These are phyloP conservation scores for Megamerina dolium DNA, from an alignment of 2,888 invertebrate species.

Conservation along the genomic window DNA sequence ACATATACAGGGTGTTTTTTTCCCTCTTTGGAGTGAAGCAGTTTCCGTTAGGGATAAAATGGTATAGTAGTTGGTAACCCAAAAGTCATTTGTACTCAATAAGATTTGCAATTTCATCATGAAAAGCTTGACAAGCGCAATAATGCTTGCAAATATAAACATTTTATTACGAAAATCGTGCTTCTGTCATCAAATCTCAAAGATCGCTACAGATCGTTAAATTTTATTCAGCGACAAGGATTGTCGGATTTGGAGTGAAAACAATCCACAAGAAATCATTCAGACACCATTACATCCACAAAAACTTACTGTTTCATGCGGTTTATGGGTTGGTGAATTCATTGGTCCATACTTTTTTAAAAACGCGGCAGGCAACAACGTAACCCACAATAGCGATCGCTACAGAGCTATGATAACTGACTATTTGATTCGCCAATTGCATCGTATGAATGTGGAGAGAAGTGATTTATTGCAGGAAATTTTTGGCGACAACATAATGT, in stretches of 20 bases:
- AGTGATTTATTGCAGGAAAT: not conserved
- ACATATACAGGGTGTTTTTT: too few relatives aligned
- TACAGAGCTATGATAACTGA: constrained; percentile 10
- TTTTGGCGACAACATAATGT: not conserved
- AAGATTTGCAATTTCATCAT: too few relatives aligned
- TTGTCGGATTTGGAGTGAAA: constrained; percentile 13
- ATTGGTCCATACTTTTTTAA: constrained; percentile 10
- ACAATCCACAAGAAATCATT: constrained; percentile 12
- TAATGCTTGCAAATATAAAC: too few relatives aligned
- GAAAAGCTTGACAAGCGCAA: too few relatives aligned
- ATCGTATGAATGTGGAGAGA: constrained; percentile 2
- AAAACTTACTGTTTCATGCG: constrained; percentile 16
- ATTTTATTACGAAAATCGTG: too few relatives aligned
- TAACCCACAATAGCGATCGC: constrained; percentile 13
- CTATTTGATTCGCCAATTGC: constrained; percentile 11
- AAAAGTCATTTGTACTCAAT: too few relatives aligned
- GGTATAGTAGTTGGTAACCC: too few relatives aligned
- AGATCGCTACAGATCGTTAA: too few relatives aligned
- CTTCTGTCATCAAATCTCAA: too few relatives aligned
- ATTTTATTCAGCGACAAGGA: too few relatives aligned
- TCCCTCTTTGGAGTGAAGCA: too few relatives aligned
- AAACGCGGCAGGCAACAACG: constrained; percentile 12
- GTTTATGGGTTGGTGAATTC: constrained; percentile 9
- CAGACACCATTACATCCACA: constrained; percentile 16
- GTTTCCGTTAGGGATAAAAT: too few relatives aligned